A percentile compares a stretch with the other conserved stretches of the same genome.
Evolutionary conservation across 2,113 vertebrate genomes (phyloP).

Genomic region (Carassius gibelio): DNA sequence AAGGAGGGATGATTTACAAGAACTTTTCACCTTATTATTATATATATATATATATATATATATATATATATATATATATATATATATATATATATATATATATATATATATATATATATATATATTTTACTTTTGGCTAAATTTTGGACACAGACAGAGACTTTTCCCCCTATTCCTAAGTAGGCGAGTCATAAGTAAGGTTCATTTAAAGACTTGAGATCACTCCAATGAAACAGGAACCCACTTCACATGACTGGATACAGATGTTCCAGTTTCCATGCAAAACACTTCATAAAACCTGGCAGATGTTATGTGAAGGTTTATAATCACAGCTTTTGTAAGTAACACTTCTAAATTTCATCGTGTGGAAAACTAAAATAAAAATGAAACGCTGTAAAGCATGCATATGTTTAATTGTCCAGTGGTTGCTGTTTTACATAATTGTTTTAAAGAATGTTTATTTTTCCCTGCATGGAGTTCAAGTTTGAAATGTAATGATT

Average conservation of each 20-base stretch:
- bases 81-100: not conserved
- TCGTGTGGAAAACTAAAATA: not conserved
- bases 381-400: not conserved
- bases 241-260: conserved; percentile 2
- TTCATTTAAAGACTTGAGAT: not conserved
- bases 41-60: not conserved
- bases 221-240: not conserved
- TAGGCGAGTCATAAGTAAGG: not conserved
- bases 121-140: not conserved
- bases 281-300: not conserved
- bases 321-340: not conserved
- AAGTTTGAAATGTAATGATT: not conserved
- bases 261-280: conserved; percentile 21
- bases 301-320: not conserved
- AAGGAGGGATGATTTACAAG: conserved; percentile 30
- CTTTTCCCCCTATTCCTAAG: not conserved
- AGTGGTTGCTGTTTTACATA: not conserved
- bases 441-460: not conserved
- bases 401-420: not conserved
- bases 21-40: not conserved
- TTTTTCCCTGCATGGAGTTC: not conserved
- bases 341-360: not conserved
- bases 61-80: not conserved
- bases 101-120: not conserved
- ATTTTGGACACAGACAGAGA: not conserved